phyloP scores from a whole-genome alignment of 1,140 invertebrate genomes.

The Cydia fagiglandana region DNA sequence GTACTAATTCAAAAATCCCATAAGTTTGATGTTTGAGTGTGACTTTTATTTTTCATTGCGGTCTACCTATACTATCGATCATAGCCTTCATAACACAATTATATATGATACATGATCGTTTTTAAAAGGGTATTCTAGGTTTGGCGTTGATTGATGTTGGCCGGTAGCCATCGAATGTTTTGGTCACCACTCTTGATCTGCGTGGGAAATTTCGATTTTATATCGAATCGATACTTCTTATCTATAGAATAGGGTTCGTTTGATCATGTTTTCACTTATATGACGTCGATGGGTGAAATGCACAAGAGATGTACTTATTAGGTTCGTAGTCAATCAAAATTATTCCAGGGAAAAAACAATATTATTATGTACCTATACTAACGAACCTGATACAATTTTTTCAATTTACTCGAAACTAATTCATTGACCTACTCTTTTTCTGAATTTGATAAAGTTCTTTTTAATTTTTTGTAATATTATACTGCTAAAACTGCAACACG shows the following conservation, averaged over 20 bases:
- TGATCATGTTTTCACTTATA: background rate
- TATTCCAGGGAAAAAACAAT: too few relatives aligned
- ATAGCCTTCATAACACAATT: background rate
- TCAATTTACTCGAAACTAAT: too few relatives aligned
- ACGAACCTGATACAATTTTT: too few relatives aligned
- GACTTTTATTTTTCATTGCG: background rate
- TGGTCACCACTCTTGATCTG: background rate
- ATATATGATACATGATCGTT: background rate
- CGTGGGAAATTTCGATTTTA: background rate
- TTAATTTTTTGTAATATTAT: too few relatives aligned
- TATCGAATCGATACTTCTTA: background rate
- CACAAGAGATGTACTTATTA: too few relatives aligned
- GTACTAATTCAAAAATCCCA: too few relatives aligned
- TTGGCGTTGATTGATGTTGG: background rate
- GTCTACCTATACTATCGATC: background rate
- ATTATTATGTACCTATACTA: too few relatives aligned
- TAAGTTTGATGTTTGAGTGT: too few relatives aligned
- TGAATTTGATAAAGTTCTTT: too few relatives aligned
- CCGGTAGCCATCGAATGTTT: slow-evolving; percentile 1
- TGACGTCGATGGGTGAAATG: background rate
- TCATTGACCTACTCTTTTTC: too few relatives aligned
- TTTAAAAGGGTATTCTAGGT: background rate
- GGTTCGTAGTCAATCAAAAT: too few relatives aligned
- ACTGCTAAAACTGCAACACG: background rate
- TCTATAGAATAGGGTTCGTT: background rate